These are phyloP conservation scores for Boloria selene DNA, from an alignment of 2,888 invertebrate species.

Conservation along the genomic window DNA sequence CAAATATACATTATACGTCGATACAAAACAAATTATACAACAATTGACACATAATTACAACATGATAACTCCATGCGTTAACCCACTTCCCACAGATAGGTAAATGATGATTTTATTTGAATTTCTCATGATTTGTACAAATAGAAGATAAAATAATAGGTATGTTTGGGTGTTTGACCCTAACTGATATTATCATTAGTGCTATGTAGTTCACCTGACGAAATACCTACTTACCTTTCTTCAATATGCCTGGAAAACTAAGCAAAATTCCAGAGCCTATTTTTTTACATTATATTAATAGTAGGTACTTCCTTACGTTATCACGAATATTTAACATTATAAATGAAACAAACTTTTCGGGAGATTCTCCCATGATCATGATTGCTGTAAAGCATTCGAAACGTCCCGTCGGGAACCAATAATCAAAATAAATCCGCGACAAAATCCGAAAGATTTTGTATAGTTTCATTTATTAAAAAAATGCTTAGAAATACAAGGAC, in stretches of 20 bases:
- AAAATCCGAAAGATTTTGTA: too few relatives aligned
- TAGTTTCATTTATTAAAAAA: too few relatives aligned
- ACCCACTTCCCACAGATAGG: conserved; percentile 33
- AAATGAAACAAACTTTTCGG: too few relatives aligned
- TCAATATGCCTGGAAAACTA: too few relatives aligned
- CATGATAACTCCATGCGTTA: conserved; percentile 21
- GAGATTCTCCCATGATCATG: too few relatives aligned
- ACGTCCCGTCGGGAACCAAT: too few relatives aligned
- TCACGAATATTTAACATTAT: too few relatives aligned
- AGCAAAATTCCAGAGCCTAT: too few relatives aligned
- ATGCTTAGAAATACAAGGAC: too few relatives aligned
- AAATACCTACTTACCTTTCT: background rate
- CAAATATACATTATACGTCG: conserved; percentile 9
- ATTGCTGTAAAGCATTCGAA: too few relatives aligned
- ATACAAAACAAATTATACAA: conserved; percentile 30
- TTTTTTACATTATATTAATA: too few relatives aligned
- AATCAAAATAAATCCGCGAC: too few relatives aligned
- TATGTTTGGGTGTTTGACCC: background rate
- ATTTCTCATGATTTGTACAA: conserved; percentile 23
- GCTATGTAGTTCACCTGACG: conserved; percentile 4
- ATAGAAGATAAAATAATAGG: conserved; percentile 4
- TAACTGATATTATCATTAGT: background rate
- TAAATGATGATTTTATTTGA: conserved; percentile 24
- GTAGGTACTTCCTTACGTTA: background rate
- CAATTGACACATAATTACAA: conserved; percentile 28